These are phyloP conservation scores for Elmis aenea DNA, from an alignment of 2,888 invertebrate genomes.

Conservation along the genomic window DNA sequence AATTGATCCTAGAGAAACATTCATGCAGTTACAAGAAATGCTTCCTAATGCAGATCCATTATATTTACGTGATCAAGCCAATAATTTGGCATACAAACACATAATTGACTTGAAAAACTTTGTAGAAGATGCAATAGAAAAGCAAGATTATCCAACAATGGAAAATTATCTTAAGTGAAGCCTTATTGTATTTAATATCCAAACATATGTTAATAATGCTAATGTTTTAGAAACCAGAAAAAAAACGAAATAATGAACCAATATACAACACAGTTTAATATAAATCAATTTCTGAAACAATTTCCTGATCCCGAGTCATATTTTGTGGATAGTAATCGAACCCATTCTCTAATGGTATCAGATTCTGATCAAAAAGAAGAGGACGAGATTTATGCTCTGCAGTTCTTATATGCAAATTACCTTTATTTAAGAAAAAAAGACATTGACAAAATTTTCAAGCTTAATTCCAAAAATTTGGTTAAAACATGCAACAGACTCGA, in stretches of 20 bases:
- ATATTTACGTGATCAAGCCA: conserved; percentile 35
- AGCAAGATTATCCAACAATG: conserved; percentile 39
- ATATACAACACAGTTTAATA: conserved; percentile 29
- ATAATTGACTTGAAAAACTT: conserved; percentile 30
- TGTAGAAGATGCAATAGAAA: conserved; percentile 34
- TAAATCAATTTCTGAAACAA: conserved; percentile 31
- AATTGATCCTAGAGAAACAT: conserved; percentile 17
- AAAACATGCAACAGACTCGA: conserved; percentile 31
- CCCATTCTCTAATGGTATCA: conserved; percentile 19
- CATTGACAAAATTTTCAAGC: conserved; percentile 31
- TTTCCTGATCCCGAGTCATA: conserved; percentile 33
- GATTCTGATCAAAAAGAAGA: conserved; percentile 22
- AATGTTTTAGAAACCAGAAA: conserved; percentile 29
- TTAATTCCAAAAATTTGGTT: conserved; percentile 31
- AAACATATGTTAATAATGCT: background rate
- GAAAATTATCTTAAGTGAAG: conserved; percentile 39
- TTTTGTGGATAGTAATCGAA: conserved; percentile 29
- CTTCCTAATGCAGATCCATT: conserved; percentile 40
- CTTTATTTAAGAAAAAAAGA: conserved; percentile 29
- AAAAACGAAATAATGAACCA: conserved; percentile 24
- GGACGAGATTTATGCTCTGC: conserved; percentile 29
- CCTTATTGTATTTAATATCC: conserved; percentile 3
- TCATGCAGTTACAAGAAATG: conserved; percentile 32
- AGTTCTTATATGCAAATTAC: conserved; percentile 35
- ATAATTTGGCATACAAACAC: conserved; percentile 27